A percentile compares a stretch with the other conserved stretches of the same genome.
Evolutionary conservation across 2,113 vertebrate genomes (phyloP).

Genomic region (Atractosteus spatula): DNA sequence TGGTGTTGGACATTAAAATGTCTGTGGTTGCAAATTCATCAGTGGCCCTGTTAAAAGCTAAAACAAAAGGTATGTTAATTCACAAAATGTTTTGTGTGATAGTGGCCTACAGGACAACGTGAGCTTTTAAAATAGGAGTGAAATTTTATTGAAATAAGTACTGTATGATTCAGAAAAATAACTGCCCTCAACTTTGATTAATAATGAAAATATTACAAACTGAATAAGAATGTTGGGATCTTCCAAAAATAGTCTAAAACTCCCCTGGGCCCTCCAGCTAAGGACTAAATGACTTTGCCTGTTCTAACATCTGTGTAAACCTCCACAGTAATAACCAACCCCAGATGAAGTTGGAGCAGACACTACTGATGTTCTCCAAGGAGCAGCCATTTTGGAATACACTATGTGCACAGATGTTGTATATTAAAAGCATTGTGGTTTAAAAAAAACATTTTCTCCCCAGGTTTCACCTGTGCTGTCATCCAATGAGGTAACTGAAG

Average conservation of each 20-base stretch:
- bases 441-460: conserved; percentile 52
- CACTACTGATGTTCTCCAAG: conserved; percentile 70
- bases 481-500: conserved; percentile 70
- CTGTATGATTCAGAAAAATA: too few relatives aligned
- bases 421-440: conserved; percentile 74
- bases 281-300: conserved; percentile 76
- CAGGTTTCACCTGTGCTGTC: conserved; percentile 74
- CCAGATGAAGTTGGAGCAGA: conserved; percentile 69
- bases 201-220: too few relatives aligned
- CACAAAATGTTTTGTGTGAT: too few relatives aligned
- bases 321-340: conserved; percentile 64
- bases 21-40: too few relatives aligned
- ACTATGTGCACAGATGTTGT: conserved; percentile 78
- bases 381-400: conserved; percentile 77
- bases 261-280: conserved; percentile 56
- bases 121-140: too few relatives aligned
- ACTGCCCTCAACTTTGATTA: too few relatives aligned
- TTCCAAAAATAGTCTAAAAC: conserved; percentile 56
- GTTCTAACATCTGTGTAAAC: conserved; percentile 73
- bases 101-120: too few relatives aligned
- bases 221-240: conserved; percentile 8
- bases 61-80: too few relatives aligned
- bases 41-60: too few relatives aligned
- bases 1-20: too few relatives aligned
- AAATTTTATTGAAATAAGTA: too few relatives aligned